These are phyloP conservation scores for Hippoglossus hippoglossus DNA, from an alignment of 2,797 vertebrate genomes.

Conservation along the genomic window DNA sequence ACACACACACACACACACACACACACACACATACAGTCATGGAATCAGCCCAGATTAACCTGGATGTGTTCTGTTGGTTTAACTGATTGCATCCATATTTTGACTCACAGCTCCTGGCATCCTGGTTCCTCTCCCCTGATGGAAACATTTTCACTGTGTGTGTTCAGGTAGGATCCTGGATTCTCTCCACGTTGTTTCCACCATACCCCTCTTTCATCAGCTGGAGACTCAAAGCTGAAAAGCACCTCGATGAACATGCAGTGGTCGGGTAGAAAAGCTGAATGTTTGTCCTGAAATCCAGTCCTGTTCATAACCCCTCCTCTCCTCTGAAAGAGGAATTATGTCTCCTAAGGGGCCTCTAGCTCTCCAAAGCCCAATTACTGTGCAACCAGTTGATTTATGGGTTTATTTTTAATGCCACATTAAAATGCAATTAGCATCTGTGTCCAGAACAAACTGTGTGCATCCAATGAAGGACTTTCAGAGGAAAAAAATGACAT, in stretches of 20 bases:
- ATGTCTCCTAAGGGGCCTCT: constrained; percentile 73
- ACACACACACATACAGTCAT: constrained; percentile 6
- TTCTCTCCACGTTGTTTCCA: constrained; percentile 45
- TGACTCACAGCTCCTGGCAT: constrained; percentile 35
- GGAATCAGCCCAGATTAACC: constrained; percentile 48
- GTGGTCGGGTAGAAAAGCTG: constrained; percentile 42
- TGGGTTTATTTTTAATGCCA: constrained; percentile 84
- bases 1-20: constrained; percentile 5
- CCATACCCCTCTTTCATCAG: constrained; percentile 15
- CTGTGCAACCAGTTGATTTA: constrained; percentile 83
- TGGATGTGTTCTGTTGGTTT: constrained; percentile 45
- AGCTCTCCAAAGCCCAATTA: constrained; percentile 83
- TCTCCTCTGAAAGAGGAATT: constrained; percentile 74
- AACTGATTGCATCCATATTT: constrained; percentile 57
- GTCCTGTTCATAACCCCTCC: constrained; percentile 37
- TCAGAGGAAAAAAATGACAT: constrained; percentile 53
- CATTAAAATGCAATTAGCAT: constrained; percentile 88
- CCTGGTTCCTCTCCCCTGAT: constrained; percentile 26
- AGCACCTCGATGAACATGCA: constrained; percentile 33
- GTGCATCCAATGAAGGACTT: constrained; percentile 77
- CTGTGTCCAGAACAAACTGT: constrained; percentile 83
- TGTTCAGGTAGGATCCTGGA: constrained; percentile 38
- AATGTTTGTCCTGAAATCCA: constrained; percentile 66
- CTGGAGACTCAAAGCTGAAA: constrained; percentile 21
- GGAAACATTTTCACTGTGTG: constrained; percentile 45